Evolutionary conservation across 2,797 vertebrate species (phyloP).

Genomic region (Siniperca undulata): DNA sequence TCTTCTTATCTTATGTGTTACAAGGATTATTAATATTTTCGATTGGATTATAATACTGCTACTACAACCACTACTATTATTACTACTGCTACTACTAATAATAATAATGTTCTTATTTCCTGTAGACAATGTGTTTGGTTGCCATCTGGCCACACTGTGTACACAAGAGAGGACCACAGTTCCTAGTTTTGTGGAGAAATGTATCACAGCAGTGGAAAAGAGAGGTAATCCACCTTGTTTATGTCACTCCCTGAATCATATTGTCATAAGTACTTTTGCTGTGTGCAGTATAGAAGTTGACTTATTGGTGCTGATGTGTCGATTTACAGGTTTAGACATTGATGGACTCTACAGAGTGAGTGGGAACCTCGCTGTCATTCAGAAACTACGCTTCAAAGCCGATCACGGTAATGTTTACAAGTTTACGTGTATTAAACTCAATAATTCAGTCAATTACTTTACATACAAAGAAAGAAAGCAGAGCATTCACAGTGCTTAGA

Average conservation of each 20-base stretch:
- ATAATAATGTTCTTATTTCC: neutral
- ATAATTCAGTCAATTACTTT: neutral
- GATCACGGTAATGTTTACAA: constrained; percentile 88
- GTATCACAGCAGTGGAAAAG: constrained; percentile 89
- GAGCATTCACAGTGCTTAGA: neutral
- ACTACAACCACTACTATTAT: neutral
- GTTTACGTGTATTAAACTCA: neutral
- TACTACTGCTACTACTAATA: neutral
- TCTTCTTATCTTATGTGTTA: neutral
- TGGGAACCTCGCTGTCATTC: constrained; percentile 95
- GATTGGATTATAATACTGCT: neutral
- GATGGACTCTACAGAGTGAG: constrained; percentile 96
- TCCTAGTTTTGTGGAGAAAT: constrained; percentile 92
- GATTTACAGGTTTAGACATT: constrained; percentile 90
- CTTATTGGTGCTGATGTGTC: constrained; percentile 15
- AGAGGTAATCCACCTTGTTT: constrained; percentile 83
- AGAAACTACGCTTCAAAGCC: constrained; percentile 94
- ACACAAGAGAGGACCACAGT: constrained; percentile 87
- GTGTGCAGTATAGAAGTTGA: neutral
- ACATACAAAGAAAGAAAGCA: no score
- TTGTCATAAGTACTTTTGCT: neutral
- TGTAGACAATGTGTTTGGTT: constrained; percentile 95
- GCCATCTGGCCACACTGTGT: constrained; percentile 88
- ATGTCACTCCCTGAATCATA: neutral
- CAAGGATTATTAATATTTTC: neutral